phyloP scores from a whole-genome alignment of 2,888 invertebrate genomes.

The Callosobruchus maculatus region DNA sequence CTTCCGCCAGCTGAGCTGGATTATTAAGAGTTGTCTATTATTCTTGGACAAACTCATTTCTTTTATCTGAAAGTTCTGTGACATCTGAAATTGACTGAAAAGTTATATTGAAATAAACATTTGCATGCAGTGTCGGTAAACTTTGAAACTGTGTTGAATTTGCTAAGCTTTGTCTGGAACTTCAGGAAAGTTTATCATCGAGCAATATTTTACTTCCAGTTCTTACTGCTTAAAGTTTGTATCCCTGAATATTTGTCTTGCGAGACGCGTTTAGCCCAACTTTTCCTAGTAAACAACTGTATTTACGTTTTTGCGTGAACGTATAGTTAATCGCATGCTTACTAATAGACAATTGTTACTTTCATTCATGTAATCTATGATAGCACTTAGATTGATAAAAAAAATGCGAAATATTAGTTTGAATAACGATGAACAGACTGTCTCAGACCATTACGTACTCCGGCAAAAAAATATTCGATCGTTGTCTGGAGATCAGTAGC shows the following conservation, averaged over 20 bases:
- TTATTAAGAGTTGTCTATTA: background rate
- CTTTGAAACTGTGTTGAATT: background rate
- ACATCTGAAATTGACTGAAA: background rate
- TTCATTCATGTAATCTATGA: too few relatives aligned
- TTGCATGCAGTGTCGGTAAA: background rate
- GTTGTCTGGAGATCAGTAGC: too few relatives aligned
- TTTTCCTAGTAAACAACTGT: background rate
- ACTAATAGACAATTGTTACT: background rate
- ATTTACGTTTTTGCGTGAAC: background rate
- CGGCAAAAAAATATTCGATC: too few relatives aligned
- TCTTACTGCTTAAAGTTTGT: background rate
- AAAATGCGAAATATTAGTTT: too few relatives aligned
- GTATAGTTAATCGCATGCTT: background rate
- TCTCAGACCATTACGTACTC: too few relatives aligned
- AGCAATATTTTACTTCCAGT: background rate
- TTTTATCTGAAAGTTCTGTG: background rate
- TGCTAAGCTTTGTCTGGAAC: background rate
- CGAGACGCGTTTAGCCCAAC: background rate
- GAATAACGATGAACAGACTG: too few relatives aligned
- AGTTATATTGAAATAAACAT: background rate
- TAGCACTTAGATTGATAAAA: too few relatives aligned
- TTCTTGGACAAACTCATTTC: background rate
- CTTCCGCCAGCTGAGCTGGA: background rate
- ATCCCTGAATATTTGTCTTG: background rate
- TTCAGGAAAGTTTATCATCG: background rate